phyloP scores from a whole-genome alignment of 1,140 invertebrate genomes.

The Planococcus citri region DNA sequence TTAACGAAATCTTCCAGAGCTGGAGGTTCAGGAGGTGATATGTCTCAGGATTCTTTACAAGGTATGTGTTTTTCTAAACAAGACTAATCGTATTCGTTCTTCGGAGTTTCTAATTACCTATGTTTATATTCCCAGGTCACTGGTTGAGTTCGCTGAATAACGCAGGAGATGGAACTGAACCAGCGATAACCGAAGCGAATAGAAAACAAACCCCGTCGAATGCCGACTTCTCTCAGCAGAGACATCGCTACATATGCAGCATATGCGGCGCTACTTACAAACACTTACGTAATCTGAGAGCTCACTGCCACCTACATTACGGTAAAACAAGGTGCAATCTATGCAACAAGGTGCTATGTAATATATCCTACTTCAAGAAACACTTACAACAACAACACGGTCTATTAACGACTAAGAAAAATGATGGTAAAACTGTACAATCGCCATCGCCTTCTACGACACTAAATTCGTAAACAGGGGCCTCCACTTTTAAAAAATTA shows the following conservation, averaged over 20 bases:
- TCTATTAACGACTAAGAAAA: conserved; percentile 1
- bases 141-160: conserved; percentile 6
- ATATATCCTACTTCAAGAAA: conserved; percentile 23
- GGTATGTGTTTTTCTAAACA: not conserved
- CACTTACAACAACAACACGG: conserved; percentile 24
- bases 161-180: not conserved
- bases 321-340: conserved; percentile 23
- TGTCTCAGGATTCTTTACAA: conserved; percentile 15
- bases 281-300: conserved; percentile 22
- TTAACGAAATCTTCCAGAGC: conserved; percentile 9
- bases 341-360: conserved; percentile 24
- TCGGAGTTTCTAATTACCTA: not conserved
- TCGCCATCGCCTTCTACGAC: not conserved
- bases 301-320: conserved; percentile 22
- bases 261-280: conserved; percentile 23
- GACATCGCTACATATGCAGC: conserved; percentile 14
- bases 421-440: not conserved
- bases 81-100: not conserved
- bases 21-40: not conserved
- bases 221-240: not conserved
- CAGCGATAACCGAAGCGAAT: not conserved
- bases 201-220: not conserved
- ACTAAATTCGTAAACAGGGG: not conserved
- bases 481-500: not conserved
- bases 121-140: not conserved